phyloP scores from a whole-genome alignment of 2,797 vertebrate genomes.

The Spinibarbus caldwelli region DNA sequence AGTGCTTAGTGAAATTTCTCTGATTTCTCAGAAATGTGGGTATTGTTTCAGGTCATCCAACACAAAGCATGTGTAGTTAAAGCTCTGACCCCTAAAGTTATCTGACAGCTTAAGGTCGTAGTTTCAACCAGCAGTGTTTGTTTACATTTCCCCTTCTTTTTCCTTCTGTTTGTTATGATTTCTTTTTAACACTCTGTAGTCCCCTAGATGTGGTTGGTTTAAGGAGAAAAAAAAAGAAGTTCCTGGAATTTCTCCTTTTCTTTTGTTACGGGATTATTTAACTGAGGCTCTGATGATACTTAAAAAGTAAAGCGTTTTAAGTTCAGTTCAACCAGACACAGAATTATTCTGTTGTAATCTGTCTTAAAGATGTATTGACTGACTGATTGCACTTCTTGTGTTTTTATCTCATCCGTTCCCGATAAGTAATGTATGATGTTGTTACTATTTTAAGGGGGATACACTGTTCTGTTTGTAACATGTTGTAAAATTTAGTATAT shows the following conservation, averaged over 20 bases:
- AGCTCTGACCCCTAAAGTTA: conserved; percentile 76
- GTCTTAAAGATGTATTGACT: conserved; percentile 2
- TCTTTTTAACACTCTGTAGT: conserved; percentile 55
- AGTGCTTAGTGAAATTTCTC: conserved; percentile 72
- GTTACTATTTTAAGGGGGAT: conserved; percentile 1
- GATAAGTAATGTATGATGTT: conserved; percentile 6
- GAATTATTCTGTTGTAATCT: background rate
- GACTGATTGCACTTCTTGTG: conserved; percentile 7
- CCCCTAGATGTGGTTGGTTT: conserved; percentile 39
- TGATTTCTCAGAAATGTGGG: conserved; percentile 71
- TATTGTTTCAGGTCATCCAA: conserved; percentile 74
- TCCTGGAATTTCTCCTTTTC: conserved; percentile 37
- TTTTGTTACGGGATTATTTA: conserved; percentile 43
- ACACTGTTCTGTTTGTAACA: background rate
- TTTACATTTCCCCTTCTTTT: conserved; percentile 66
- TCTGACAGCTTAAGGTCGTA: conserved; percentile 72
- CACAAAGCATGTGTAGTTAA: conserved; percentile 71
- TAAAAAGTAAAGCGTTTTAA: too few relatives aligned
- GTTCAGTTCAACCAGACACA: conserved; percentile 39
- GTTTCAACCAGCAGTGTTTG: conserved; percentile 69
- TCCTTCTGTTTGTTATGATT: conserved; percentile 69
- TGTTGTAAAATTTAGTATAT: background rate
- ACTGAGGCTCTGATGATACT: conserved; percentile 34
- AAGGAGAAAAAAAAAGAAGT: conserved; percentile 36
- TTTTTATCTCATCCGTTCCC: background rate